Evolutionary conservation across 2,113 vertebrate species (phyloP), one percentile per base, ranked within the genome.

Genomic region (Tragelaphus imberbis): DNA sequence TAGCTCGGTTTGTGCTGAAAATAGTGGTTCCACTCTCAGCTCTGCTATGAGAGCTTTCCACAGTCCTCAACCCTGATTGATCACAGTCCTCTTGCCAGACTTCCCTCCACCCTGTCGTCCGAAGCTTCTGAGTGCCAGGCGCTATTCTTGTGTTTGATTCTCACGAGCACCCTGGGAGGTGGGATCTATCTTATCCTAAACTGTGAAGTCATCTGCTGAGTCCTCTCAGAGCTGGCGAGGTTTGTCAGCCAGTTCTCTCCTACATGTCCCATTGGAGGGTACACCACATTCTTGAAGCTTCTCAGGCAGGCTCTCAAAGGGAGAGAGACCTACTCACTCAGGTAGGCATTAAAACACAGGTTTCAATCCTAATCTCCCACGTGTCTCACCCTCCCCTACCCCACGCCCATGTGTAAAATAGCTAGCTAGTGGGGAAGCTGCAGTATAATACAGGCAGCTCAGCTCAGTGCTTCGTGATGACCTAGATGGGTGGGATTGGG

Each of bases 181-280:
- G 19, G 19, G 19, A 71, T 71, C 68, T 23, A 6, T 5, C n/a
- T 3, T 23, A 10, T 36, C 25, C 44, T 10, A 47, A 27, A 65
- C 49, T 49, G 12, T 4, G 28, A 19, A 40, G 40, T 65, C 71
- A 30, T 13, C 11, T 84, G 44, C 84, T 10, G 55, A 47, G 27
- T 53, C 30, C 56, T 33, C 85, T 36, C 23, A 47, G 55, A 47
- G 88, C 30, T 12, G 61, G 71, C 5, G 6, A 77, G 7, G 27
- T 53, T 30, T 27, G 19, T 19, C 65, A 28, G 13, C 13, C 3
- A 0, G 15, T 19, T 71, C 55, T 59, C 80, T 85, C 36, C 58
- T 4, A 2, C 36, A 15, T 5, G 53, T 8, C 30, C 27, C 25
- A 0, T 15, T 36, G 49, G 40, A 2, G 2, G 55, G 28, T n/a